Evolutionary conservation across 2,113 vertebrate genomes (phyloP), one percentile per base, ranked within the genome.

Genomic region (Bubo blakistoni): DNA sequence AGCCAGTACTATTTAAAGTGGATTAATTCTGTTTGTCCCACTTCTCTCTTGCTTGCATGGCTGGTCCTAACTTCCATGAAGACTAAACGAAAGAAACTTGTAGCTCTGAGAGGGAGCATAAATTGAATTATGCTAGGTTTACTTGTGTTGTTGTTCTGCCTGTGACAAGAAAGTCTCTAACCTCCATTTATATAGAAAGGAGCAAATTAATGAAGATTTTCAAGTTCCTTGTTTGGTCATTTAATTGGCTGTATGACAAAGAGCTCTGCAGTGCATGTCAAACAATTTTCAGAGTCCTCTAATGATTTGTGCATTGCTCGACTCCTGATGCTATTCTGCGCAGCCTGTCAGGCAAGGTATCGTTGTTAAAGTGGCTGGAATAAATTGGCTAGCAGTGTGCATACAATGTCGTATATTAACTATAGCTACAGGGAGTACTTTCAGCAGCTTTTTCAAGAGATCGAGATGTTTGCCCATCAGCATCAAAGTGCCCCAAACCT

Each of bases 161-260:
- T 62, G 51, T 91, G 92, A 97, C 93, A 95, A 95, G 94, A 95
- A 97, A 77, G 51, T 86, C 46, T 97, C 90, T 96, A 97, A 97
- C 94, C 88, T 95, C 82, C 94, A 85, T 97, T 97, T 97, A 79
- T 97, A 96, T 54, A 93, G 84, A 90, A 88, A 96, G 92, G 88
- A 88, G 96, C 86, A 97, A 97, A 98, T 97, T 98, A 98, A 98
- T 97, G 97, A 97, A 96, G 97, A 96, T 98, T 98, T 98, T 97
- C 81, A 18, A 96, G 94, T 96, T 98, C 88, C 92, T 97, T 97
- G 95, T 98, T 98, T 98, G 97, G 96, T 97, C 97, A 98, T 72
- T 98, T 98, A 98, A 98, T 98, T 98, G 98, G 97, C 97, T 97
- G 81, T 94, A 92, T 97, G 97, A 98, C 96, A 98, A 97, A 98